Evolutionary conservation across 2,888 invertebrate genomes (phyloP).

Genomic region (Melanchra persicariae): DNA sequence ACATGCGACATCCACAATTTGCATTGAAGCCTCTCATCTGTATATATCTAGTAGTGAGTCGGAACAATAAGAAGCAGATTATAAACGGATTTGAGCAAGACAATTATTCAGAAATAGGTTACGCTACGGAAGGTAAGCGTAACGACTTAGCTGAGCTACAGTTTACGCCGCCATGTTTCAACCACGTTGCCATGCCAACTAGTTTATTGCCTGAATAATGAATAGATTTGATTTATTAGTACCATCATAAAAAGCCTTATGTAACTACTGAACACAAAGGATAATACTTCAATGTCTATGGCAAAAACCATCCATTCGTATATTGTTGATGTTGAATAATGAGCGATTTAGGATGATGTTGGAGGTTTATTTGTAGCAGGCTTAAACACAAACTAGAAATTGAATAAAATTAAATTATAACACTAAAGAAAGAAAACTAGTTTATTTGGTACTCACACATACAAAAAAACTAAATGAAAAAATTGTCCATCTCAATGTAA

Average conservation of each 20-base stretch:
- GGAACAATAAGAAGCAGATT: not conserved
- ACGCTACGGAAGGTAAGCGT: constrained; percentile 32
- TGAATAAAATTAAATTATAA: not conserved
- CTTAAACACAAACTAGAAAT: not conserved
- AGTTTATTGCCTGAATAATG: constrained; percentile 57
- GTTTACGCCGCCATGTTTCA: constrained; percentile 43
- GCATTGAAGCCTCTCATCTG: too few species aligned
- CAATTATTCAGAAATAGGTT: constrained; percentile 36
- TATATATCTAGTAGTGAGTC: too few species aligned
- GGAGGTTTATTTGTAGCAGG: too few species aligned
- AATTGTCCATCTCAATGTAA: constrained; percentile 7
- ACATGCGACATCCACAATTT: not conserved
- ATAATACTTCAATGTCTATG: constrained; percentile 22
- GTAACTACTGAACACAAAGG: constrained; percentile 13
- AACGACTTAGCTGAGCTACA: constrained; percentile 38
- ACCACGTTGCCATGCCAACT: constrained; percentile 53
- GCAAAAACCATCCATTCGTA: not conserved
- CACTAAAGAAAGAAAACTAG: too few species aligned
- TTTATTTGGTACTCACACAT: too few species aligned
- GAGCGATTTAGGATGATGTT: not conserved
- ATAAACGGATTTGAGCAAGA: not conserved
- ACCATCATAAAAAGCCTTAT: constrained; percentile 26
- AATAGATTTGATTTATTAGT: constrained; percentile 55
- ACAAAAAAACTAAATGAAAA: too few species aligned
- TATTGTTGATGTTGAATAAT: constrained; percentile 8